Evolutionary conservation across 2,888 invertebrate genomes (phyloP), one percentile per base, ranked within the genome.

Genomic region (Sphaerophoria rueppellii): DNA sequence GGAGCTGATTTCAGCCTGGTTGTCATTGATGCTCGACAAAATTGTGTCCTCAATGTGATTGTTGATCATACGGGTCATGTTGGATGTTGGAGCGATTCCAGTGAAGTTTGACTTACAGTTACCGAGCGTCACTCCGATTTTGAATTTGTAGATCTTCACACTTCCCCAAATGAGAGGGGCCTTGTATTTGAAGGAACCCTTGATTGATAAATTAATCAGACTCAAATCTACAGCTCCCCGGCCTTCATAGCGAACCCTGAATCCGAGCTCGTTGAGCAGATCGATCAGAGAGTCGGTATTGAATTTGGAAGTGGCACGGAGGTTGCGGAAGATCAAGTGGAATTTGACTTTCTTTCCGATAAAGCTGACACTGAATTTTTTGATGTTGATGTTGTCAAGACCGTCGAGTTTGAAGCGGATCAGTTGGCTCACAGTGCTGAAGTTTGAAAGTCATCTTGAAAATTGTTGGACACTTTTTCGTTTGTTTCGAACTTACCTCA

Each of bases 161-260:
- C 91, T 90, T n/a, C 91, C 91, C 88, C 89, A 90, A 58, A 91
- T 70, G 6, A 91, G 7, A 4, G 91, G 91, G 35, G 90, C 77
- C 78, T 89, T 90, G 85, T 89, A 91, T 37, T 88, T 89, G 24
- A 90, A 54, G 1, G 65, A 79, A 55, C 91, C 91, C 6, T 83
- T 86, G 50, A 91, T 40, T 48, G 90, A 88, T 50, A 91, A 60
- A 69, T 90, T 89, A 46, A 88, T 72, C 60, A 91, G 50, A 80
- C 88, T 89, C 14, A 91, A 89, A n/a, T 88, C 87, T 37, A 91
- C 52, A 0, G 88, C 73, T 0, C 91, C 91, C 32, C 86, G 61
- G 12, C 90, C 90, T 81, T 90, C 89, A 73, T 90, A 90, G 71
- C 89, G 85, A 0, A 90, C 88, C 4, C 88, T 88, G 1, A 91